Conservation (phyloP, 2,113 vertebrate genomes). For the Sula dactylatra region DNA sequence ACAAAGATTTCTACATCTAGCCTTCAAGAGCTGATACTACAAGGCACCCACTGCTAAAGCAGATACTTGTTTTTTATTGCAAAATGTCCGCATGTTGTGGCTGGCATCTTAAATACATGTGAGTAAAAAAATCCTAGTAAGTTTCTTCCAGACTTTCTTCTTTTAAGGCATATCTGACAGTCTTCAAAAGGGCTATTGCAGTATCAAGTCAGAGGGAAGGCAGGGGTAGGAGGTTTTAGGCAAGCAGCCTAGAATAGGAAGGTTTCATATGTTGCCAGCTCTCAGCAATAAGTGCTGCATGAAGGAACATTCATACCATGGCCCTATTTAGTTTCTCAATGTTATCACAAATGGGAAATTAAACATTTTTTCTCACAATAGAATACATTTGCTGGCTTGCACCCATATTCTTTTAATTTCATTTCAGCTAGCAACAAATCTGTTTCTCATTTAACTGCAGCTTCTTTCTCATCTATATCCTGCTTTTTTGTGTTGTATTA, state of each 20-base stretch:
- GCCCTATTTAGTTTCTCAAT: not conserved
- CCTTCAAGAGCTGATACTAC: not conserved
- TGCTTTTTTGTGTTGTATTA: not conserved
- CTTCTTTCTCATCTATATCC: not conserved
- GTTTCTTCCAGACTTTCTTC: not conserved
- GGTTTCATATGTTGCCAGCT: not conserved
- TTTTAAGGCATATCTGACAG: not conserved
- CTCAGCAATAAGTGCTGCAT: not conserved
- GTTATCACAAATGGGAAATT: constrained; percentile 43
- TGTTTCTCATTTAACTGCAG: constrained; percentile 37
- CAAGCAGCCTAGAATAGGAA: not conserved
- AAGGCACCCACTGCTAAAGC: not conserved
- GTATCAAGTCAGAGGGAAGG: not conserved
- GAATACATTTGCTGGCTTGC: not conserved
- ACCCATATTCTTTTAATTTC: not conserved
- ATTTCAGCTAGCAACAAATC: not conserved
- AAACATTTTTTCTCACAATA: constrained; percentile 41
- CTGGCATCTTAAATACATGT: not conserved
- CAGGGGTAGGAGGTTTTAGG: not conserved
- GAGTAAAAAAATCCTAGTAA: not conserved
- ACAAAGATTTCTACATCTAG: not conserved
- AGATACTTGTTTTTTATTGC: not conserved
- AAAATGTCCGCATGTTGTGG: not conserved
- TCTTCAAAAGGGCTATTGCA: not conserved
- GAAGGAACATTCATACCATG: not conserved